A percentile compares a stretch with the other conserved stretches of the same genome.
phyloP scores from a whole-genome alignment of 2,113 vertebrate genomes.

The Symphodus melops region DNA sequence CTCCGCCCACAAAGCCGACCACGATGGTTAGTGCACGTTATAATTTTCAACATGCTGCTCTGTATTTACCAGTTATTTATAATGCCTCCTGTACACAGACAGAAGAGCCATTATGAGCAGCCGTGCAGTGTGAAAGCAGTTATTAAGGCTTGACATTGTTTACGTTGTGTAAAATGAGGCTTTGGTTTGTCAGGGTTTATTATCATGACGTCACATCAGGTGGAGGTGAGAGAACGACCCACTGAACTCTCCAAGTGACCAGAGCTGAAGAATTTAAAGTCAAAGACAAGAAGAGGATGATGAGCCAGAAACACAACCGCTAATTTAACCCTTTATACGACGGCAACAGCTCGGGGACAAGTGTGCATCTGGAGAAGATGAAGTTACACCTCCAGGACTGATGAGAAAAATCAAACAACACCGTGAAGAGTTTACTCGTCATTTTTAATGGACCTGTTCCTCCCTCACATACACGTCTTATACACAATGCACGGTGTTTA shows the following conservation, averaged over 20 bases:
- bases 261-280: background rate
- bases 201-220: constrained; percentile 18
- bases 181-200: constrained; percentile 34
- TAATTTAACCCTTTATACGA: no score
- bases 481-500: no score
- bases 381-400: no score
- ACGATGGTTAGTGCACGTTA: constrained; percentile 53
- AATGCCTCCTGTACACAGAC: constrained; percentile 68
- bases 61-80: constrained; percentile 83
- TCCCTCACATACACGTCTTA: no score
- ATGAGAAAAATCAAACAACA: no score
- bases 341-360: no score
- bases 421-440: no score
- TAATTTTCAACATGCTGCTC: constrained; percentile 73
- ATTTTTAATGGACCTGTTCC: no score
- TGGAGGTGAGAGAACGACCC: background rate
- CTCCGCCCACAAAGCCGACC: constrained; percentile 58
- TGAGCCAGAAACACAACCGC: no score
- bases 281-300: background rate
- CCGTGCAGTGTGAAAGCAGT: constrained; percentile 34
- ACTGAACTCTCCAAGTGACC: no score
- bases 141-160: constrained; percentile 35
- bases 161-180: constrained; percentile 7
- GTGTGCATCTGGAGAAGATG: no score
- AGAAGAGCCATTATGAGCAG: constrained; percentile 64